These are phyloP conservation scores for Eonycteris spelaea DNA, from an alignment of 2,113 vertebrate species.

Conservation along the genomic window DNA sequence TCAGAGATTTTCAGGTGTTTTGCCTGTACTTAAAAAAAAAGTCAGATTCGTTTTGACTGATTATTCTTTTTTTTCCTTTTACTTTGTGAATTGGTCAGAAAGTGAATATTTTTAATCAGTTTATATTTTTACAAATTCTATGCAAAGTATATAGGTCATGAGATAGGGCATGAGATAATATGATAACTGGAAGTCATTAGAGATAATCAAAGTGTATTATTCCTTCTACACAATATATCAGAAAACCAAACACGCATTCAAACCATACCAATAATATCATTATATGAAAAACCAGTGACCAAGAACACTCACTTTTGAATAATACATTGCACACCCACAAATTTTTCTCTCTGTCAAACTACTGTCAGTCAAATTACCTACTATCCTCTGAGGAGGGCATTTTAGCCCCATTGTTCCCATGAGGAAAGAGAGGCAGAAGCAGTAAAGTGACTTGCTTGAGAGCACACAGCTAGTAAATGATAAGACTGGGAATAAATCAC, in stretches of 20 bases:
- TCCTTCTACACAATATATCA: background rate
- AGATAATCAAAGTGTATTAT: conserved; percentile 43
- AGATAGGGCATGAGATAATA: background rate
- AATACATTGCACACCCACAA: background rate
- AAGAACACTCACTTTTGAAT: background rate
- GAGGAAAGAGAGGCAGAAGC: background rate
- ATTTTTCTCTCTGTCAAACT: background rate
- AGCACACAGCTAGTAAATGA: background rate
- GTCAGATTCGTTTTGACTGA: conserved; percentile 24
- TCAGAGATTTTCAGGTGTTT: conserved; percentile 35
- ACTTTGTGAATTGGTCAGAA: conserved; percentile 1
- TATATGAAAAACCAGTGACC: background rate
- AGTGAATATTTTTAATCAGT: conserved; percentile 6
- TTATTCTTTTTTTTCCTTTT: background rate
- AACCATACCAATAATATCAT: background rate
- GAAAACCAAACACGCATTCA: background rate
- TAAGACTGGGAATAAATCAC: background rate
- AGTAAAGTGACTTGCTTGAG: background rate
- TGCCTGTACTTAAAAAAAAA: background rate
- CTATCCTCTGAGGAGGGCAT: background rate
- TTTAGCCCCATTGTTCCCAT: background rate
- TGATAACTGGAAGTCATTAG: conserved; percentile 1
- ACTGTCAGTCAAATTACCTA: background rate
- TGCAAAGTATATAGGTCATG: background rate
- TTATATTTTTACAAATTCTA: conserved; percentile 31